Evolutionary conservation across 2,888 invertebrate genomes (phyloP).

Genomic region (Cataglyphis livida): DNA sequence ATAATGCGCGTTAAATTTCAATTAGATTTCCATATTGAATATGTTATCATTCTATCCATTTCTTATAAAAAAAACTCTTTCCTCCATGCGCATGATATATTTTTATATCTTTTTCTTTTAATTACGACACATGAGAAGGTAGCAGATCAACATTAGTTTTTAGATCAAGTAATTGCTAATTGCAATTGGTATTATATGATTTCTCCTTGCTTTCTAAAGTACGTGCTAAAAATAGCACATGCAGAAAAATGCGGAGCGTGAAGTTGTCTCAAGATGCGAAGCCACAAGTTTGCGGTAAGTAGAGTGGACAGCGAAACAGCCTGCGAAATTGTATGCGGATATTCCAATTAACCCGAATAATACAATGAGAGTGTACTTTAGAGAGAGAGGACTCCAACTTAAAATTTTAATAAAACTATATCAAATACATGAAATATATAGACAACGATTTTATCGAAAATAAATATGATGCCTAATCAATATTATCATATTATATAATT

Average conservation of each 20-base stretch:
- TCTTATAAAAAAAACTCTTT: not conserved
- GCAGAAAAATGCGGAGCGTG: constrained; percentile 72
- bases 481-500: not conserved
- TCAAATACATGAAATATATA: not conserved
- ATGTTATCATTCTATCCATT: not conserved
- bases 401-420: not conserved
- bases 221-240: constrained; percentile 36
- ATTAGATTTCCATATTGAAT: not conserved
- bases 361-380: not conserved
- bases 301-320: constrained; percentile 57
- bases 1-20: not conserved
- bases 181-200: constrained; percentile 32
- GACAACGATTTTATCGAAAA: not conserved
- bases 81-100: not conserved
- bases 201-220: constrained; percentile 53
- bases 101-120: not conserved
- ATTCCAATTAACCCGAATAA: constrained; percentile 59
- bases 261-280: constrained; percentile 72
- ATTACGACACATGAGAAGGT: not conserved
- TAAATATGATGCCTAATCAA: not conserved
- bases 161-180: constrained; percentile 43
- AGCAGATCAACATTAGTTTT: constrained; percentile 18
- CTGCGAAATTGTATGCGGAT: constrained; percentile 40
- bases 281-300: constrained; percentile 74
- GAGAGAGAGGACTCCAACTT: not conserved